Percentiles rank a stretch among this genome's conserved stretches.
Conservation (phyloP, 2,888 invertebrate species). For the Cryptus viduatorius region DNA sequence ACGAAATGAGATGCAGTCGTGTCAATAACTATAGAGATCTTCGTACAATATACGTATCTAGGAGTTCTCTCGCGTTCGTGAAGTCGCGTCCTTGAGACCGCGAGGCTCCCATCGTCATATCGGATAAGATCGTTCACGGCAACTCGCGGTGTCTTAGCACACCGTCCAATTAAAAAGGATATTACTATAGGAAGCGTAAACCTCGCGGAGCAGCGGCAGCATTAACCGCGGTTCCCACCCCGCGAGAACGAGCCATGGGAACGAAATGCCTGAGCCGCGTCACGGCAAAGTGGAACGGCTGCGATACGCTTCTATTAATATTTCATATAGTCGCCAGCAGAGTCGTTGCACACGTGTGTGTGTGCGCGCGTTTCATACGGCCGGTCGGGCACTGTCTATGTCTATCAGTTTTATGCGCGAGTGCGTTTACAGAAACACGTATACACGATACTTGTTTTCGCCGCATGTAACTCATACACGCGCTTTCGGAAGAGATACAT, state of each 20-base stretch:
- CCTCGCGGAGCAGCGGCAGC: constrained; percentile 41
- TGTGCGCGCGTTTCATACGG: constrained; percentile 24
- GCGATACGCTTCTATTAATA: constrained; percentile 74
- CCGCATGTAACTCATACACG: constrained; percentile 1
- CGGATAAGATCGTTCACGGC: constrained; percentile 66
- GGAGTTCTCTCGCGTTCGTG: neutral
- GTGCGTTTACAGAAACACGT: constrained; percentile 56
- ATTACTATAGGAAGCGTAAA: constrained; percentile 20
- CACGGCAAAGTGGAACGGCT: constrained; percentile 72
- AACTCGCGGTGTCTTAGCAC: constrained; percentile 56
- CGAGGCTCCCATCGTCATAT: constrained; percentile 34
- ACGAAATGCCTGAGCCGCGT: constrained; percentile 59
- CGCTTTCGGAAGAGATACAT: neutral
- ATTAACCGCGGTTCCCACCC: constrained; percentile 69
- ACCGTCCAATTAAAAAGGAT: constrained; percentile 71
- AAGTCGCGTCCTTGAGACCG: constrained; percentile 59
- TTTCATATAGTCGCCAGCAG: constrained; percentile 71
- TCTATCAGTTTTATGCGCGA: constrained; percentile 58
- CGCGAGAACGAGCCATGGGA: constrained; percentile 70
- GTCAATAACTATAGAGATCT: neutral
- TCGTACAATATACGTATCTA: no score
- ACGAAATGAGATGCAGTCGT: neutral
- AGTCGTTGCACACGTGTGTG: constrained; percentile 36
- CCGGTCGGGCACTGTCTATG: constrained; percentile 30
- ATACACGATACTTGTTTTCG: constrained; percentile 50